phyloP scores from a whole-genome alignment of 2,888 invertebrate genomes.

The Synanthedon vespiformis region DNA sequence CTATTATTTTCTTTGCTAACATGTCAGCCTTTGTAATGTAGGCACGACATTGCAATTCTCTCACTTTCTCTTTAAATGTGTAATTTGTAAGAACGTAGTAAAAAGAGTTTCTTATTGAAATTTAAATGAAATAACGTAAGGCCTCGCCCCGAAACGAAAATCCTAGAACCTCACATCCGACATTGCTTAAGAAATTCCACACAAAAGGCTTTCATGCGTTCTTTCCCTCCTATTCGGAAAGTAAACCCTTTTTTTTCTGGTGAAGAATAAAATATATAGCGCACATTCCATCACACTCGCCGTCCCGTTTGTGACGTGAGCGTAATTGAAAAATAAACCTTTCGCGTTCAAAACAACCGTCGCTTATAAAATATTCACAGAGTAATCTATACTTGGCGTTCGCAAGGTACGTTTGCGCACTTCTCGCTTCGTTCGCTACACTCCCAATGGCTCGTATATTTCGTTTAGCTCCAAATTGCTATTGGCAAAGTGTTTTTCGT shows the following conservation, averaged over 20 bases:
- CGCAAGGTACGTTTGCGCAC: not conserved
- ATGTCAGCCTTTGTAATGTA: too few species aligned
- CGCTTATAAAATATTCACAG: conserved; percentile 6
- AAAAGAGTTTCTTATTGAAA: not conserved
- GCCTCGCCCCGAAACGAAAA: conserved; percentile 9
- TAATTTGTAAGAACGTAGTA: not conserved
- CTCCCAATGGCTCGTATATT: not conserved
- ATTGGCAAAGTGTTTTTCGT: conserved; percentile 1
- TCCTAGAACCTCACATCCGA: conserved; percentile 11
- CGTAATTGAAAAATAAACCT: conserved; percentile 34
- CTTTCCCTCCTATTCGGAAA: conserved; percentile 14
- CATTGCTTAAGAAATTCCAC: conserved; percentile 15
- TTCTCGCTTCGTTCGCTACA: not conserved
- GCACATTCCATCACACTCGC: conserved; percentile 27
- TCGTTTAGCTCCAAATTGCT: not conserved
- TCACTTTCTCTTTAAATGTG: too few species aligned
- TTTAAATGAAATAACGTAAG: conserved; percentile 16
- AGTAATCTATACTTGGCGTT: conserved; percentile 3
- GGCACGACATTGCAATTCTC: too few species aligned
- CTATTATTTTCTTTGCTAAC: too few species aligned
- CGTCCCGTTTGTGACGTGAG: conserved; percentile 12
- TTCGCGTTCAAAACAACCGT: conserved; percentile 5
- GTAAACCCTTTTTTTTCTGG: conserved; percentile 26
- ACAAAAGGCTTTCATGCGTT: conserved; percentile 18
- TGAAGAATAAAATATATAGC: conserved; percentile 40